Base-by-base conservation (phyloP, 2,797 vertebrate genomes). In the Thunnus albacares region DNA sequence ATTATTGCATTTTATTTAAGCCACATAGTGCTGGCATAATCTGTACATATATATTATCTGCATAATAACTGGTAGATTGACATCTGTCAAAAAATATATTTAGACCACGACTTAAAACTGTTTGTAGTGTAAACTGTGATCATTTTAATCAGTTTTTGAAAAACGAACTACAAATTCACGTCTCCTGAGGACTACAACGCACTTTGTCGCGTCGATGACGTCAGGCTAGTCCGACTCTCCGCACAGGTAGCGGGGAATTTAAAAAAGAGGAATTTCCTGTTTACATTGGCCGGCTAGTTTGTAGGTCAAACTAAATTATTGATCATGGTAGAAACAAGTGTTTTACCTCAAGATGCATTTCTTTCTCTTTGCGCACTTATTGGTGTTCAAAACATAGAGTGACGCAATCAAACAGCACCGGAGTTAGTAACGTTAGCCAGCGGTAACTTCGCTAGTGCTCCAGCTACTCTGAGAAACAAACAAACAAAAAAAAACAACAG, bases 391-490 rank as follows among this genome's bases (percentile, higher is more conserved):
- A 2, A 4, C 6, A 47, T 30, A 53, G 0, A 3, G 78, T 92
- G 91, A 92, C 92, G 90, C 47, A 73, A 89, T 91, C 82, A 91
- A 89, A 68, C 30, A 15, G 85, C 77, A 56, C 62, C 82, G 43
- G 78, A 13, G 52, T 8, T 70, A 85, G 28, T 56, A 59, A 13
- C 6, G n/a, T 69, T 62, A 62, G 35, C 33, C 7, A 22, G 10
- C 38, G 1, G 26, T 26, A 60, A 63, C 15, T 41, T 74, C 1
- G 2, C 28, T 49, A 11, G 4, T 4, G 5, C 3, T 20, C 17
- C 41, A 6, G 12, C 3, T 51, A 51, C 18, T 51, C 41, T 43
- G 41, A 43, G 14, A 3, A 43, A 43, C 41, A 43, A 43, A 13
- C 12, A 43, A 43, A 43, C 41, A 43, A 43, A 1, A 1, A 41